Percentiles rank a stretch among this genome's conserved stretches.
phyloP scores from a whole-genome alignment of 2,797 vertebrate genomes.

The Channa striata region DNA sequence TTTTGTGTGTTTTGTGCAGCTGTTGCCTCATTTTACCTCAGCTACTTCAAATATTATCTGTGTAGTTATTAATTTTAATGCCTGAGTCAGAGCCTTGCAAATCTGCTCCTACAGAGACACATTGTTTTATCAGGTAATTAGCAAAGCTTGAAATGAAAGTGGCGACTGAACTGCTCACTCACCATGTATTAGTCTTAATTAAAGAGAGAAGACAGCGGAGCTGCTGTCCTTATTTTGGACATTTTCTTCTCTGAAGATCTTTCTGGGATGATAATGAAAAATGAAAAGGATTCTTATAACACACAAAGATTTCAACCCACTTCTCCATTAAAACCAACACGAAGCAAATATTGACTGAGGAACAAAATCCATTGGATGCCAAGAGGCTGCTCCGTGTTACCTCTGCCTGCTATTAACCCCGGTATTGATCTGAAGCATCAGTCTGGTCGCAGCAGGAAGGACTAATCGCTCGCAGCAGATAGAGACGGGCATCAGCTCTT shows the following conservation, averaged over 20 bases:
- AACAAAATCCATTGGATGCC: conserved; percentile 40
- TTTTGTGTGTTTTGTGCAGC: too few relatives aligned
- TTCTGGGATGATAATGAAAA: background rate
- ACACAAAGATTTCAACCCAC: background rate
- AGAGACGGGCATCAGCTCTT: conserved; percentile 11
- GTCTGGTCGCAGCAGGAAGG: conserved; percentile 41
- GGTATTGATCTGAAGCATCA: conserved; percentile 47
- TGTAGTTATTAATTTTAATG: conserved; percentile 2
- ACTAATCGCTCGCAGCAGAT: conserved; percentile 27
- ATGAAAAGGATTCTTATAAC: background rate
- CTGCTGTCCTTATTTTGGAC: background rate
- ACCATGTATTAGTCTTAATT: conserved; percentile 17
- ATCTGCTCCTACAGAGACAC: conserved; percentile 22
- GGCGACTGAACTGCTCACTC: conserved; percentile 24
- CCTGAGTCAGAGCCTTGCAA: background rate
- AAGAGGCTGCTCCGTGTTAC: conserved; percentile 19
- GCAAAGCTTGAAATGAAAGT: conserved; percentile 22
- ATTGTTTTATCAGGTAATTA: conserved; percentile 53
- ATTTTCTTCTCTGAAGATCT: background rate
- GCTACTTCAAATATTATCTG: conserved; percentile 1
- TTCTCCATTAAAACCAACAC: conserved; percentile 28
- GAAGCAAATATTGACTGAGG: conserved; percentile 40
- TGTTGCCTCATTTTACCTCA: too few relatives aligned
- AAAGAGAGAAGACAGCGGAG: conserved; percentile 7
- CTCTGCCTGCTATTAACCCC: conserved; percentile 44